A percentile compares a stretch with the other conserved stretches of the same genome.
phyloP scores from a whole-genome alignment of 2,113 vertebrate species.

The Leptosomus discolor region DNA sequence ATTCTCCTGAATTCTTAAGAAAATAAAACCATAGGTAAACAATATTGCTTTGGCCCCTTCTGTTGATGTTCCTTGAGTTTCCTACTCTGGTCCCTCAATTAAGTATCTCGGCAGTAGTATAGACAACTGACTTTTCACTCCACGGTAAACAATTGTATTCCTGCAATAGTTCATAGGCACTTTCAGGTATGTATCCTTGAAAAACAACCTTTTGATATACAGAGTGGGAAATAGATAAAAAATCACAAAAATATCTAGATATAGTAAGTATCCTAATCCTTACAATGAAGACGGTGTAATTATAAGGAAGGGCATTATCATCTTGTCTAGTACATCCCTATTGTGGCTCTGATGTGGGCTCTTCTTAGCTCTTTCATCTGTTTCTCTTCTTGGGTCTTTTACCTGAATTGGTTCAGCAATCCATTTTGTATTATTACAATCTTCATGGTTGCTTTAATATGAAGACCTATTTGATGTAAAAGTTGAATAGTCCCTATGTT shows the following conservation, averaged over 20 bases:
- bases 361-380: background rate
- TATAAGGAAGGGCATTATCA: background rate
- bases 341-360: fast-evolving
- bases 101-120: fast-evolving
- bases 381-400: background rate
- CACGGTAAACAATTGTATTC: background rate
- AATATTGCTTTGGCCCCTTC: background rate
- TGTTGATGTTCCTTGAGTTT: background rate
- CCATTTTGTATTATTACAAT: background rate
- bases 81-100: background rate
- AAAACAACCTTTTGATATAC: background rate
- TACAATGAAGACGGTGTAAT: background rate
- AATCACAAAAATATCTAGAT: background rate
- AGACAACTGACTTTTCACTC: background rate
- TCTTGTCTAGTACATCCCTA: background rate
- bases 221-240: background rate
- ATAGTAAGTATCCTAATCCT: background rate
- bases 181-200: background rate
- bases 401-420: background rate
- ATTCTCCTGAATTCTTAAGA: background rate
- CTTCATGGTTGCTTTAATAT: background rate
- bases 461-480: background rate
- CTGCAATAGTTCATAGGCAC: background rate
- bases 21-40: background rate
- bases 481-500: background rate